A percentile compares a stretch with the other conserved stretches of the same genome.
Conservation (phyloP, 2,888 invertebrate genomes). For the Temnothorax ravouxi region DNA sequence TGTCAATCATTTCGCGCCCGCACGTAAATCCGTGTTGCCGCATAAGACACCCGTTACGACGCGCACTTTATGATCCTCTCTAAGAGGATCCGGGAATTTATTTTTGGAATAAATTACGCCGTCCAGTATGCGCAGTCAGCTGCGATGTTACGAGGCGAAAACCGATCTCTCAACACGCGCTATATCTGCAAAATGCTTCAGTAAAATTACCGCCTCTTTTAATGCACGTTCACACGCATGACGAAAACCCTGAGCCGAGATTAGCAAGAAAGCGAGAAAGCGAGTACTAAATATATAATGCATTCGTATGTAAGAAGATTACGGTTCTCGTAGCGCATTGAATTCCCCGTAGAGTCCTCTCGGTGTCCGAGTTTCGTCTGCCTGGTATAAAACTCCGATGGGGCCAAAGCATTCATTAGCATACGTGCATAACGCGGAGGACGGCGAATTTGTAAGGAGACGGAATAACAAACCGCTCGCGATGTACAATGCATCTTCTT, state of each 20-base stretch:
- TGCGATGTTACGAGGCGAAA: constrained; percentile 22
- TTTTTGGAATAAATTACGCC: constrained; percentile 38
- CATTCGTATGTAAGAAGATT: constrained; percentile 15
- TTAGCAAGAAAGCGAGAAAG: constrained; percentile 16
- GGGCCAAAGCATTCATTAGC: constrained; percentile 1
- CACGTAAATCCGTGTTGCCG: constrained; percentile 35
- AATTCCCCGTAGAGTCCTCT: neutral
- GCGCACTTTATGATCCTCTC: constrained; percentile 24
- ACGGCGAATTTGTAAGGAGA: neutral
- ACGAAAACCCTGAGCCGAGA: neutral
- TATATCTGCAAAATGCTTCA: neutral
- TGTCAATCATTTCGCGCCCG: constrained; percentile 47
- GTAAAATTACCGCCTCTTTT: constrained; percentile 33
- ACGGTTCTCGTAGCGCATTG: neutral
- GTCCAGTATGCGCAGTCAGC: constrained; percentile 24
- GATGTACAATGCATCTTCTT: neutral
- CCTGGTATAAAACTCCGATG: neutral
- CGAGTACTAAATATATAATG: neutral
- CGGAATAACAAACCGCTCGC: neutral
- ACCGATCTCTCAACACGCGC: constrained; percentile 33
- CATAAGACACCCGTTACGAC: constrained; percentile 19
- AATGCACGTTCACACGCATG: constrained; percentile 14
- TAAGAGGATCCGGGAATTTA: constrained; percentile 39
- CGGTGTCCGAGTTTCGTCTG: neutral
- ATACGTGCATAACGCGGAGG: neutral